phyloP scores from a whole-genome alignment of 2,888 invertebrate species.

The Lithodes maja region DNA sequence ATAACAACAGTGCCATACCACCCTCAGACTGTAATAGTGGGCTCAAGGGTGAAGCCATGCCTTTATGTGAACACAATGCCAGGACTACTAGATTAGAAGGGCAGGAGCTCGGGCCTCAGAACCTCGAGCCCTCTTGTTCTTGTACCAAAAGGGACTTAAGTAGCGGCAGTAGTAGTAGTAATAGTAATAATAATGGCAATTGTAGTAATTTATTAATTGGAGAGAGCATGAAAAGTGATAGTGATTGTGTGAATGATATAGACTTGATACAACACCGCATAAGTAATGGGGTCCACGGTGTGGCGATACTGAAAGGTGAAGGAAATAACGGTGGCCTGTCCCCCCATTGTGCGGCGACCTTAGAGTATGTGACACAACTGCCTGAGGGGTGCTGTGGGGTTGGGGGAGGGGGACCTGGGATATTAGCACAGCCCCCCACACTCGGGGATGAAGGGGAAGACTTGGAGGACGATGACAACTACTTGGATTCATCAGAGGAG shows the following conservation, averaged over 20 bases:
- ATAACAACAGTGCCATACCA: slow-evolving; percentile 47
- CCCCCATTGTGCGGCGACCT: slow-evolving; percentile 67
- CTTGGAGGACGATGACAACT: slow-evolving; percentile 70
- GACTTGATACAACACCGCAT: slow-evolving; percentile 32
- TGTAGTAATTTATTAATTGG: slow-evolving; percentile 43
- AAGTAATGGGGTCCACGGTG: slow-evolving; percentile 40
- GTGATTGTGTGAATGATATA: slow-evolving; percentile 40
- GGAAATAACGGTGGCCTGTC: slow-evolving; percentile 58
- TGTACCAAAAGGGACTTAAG: slow-evolving; percentile 43
- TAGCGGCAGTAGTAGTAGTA: slow-evolving; percentile 41
- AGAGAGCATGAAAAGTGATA: slow-evolving; percentile 45
- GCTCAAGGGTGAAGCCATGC: slow-evolving; percentile 45
- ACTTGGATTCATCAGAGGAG: slow-evolving; percentile 69
- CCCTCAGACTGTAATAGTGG: slow-evolving; percentile 39
- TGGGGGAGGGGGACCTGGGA: slow-evolving; percentile 1
- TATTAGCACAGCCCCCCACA: slow-evolving; percentile 32
- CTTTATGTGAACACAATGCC: slow-evolving; percentile 64
- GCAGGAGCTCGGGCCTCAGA: slow-evolving; percentile 37
- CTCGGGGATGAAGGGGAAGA: slow-evolving; percentile 59
- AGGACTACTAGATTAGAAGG: slow-evolving; percentile 57
- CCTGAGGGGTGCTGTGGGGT: slow-evolving; percentile 68
- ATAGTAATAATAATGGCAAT: slow-evolving; percentile 33
- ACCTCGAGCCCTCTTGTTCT: slow-evolving; percentile 50
- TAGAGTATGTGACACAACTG: slow-evolving; percentile 69
- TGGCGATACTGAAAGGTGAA: neutral